Evolutionary conservation across 1,140 invertebrate genomes (phyloP), one percentile per base, ranked within the genome.

Genomic region (Drusus annulatus): DNA sequence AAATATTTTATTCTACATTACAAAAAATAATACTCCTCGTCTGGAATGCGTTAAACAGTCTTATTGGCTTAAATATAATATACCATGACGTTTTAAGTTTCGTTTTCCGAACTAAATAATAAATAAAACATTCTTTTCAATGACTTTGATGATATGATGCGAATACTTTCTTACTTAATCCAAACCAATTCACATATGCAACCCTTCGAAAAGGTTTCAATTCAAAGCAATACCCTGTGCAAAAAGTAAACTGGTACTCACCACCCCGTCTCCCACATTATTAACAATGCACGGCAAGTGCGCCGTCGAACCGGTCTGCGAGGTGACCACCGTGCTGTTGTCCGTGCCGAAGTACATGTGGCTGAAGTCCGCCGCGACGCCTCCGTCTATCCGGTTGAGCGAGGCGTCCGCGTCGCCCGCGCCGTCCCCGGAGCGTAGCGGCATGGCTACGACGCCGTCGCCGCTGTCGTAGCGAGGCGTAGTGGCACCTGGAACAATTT

Each of bases 191-290:
- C n/a, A n/a, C n/a, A n/a, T n/a, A n/a, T n/a, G n/a, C n/a, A n/a
- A n/a, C n/a, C n/a, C n/a, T n/a, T n/a, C n/a, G n/a, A n/a, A n/a
- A n/a, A n/a, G n/a, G n/a, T n/a, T n/a, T n/a, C n/a, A n/a, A n/a
- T n/a, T n/a, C n/a, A n/a, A n/a, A n/a, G n/a, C n/a, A n/a, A n/a
- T n/a, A n/a, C n/a, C n/a, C n/a, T n/a, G n/a, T n/a, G n/a, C n/a
- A n/a, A n/a, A n/a, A 45, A 45, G 10, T 13, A 13, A 45, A 13
- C 13, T 56, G 36, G 6, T n/a, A 74, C 93, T 94, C 87, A 95
- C 94, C 90, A 94, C 91, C 85, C 93, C 93, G 81, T 95, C 94
- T 69, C 94, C 94, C 63, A 94, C 92, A 85, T 94, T 94, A 85
- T 92, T 92, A 17, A 95, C 93, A 68, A 93, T 91, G 87, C 94